Conservation (phyloP, 2,113 vertebrate species). For the Arvicanthis niloticus region DNA sequence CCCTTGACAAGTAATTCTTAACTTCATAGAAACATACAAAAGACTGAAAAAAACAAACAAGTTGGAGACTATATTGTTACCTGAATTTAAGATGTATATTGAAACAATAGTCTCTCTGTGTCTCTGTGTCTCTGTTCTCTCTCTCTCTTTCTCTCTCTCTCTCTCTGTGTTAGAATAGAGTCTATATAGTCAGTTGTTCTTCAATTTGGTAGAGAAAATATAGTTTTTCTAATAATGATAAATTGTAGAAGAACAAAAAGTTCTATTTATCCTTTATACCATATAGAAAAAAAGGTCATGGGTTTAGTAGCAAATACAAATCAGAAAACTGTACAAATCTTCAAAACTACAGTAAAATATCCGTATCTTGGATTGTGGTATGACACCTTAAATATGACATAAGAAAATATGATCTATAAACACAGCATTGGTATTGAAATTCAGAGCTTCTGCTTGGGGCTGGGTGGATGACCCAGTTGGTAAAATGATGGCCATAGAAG, state of each 20-base stretch:
- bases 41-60: not conserved
- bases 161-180: not conserved
- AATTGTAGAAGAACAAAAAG: not conserved
- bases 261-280: not conserved
- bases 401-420: not conserved
- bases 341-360: not conserved
- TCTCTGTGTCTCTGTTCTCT: too few relatives aligned
- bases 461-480: not conserved
- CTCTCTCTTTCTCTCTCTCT: not conserved
- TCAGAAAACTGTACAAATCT: not conserved
- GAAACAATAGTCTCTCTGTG: not conserved
- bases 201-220: slow-evolving; percentile 10
- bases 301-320: not conserved
- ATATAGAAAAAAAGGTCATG: not conserved
- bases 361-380: not conserved
- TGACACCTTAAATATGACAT: not conserved
- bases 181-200: not conserved
- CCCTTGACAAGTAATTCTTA: not conserved
- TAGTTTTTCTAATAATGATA: not conserved
- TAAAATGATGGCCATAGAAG: not conserved
- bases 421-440: not conserved
- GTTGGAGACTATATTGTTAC: not conserved
- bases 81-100: not conserved
- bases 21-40: not conserved
- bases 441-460: not conserved